Base-by-base conservation (phyloP, 2,113 vertebrate genomes). In the Epinephelus lanceolatus region DNA sequence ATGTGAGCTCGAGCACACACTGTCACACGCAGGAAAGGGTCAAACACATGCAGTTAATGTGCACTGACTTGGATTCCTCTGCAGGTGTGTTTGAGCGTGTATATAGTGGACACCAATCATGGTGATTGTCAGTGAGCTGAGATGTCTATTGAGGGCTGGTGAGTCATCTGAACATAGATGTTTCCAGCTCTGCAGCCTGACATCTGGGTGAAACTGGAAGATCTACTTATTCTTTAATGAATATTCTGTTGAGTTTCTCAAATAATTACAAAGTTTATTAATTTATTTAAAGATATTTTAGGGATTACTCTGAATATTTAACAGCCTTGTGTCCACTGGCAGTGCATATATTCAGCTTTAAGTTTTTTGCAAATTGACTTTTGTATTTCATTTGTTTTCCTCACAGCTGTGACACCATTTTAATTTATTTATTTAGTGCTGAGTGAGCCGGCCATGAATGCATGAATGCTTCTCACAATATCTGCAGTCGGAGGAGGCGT, bases 151-250 rank as follows among this genome's bases (percentile, higher is more conserved):
- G 30, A 83, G 30, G 69, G 80, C 45, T 55, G 56, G 66, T 92
- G 87, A 87, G 81, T 91, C 91, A 86, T 86, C 55, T 74, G 80
- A 77, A 65, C 62, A 84, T 67, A 76, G 57, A 49, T 21, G 33
- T 53, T 57, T 49, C 5, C 42, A 15, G 23, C 51, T 45, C 42
- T 25, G 18, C 27, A 47, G 21, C 37, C 21, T 51, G 23, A 84
- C 69, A 59, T 63, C 27, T 30, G 45, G n/a, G n/a, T 27, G 18
- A 83, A 66, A 55, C 13, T 53, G 40, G 9, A 15, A 75, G 49
- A 67, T 59, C 3, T 52, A 53, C 37, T 27, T 13, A 33, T 47
- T 27, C 53, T 61, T 71, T 37, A 40, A 49, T 49, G 15, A 10
- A 37, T 55, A 8, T 17, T 51, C n/a, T 52, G 37, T 10, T 30